phyloP scores from a whole-genome alignment of 2,888 invertebrate genomes.

The Bedellia somnulentella region DNA sequence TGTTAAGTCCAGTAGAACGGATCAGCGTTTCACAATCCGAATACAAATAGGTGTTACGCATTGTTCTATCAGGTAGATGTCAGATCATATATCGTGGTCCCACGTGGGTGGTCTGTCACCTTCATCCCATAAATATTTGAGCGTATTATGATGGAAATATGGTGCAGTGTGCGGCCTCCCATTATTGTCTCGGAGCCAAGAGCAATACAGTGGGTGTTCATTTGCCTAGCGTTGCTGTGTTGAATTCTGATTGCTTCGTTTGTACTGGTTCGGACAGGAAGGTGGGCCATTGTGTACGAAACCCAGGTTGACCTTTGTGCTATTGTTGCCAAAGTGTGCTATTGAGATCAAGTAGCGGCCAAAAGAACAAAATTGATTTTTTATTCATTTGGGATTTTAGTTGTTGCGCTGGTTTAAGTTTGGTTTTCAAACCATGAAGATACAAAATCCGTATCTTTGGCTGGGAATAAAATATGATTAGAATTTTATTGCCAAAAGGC shows the following conservation, averaged over 20 bases:
- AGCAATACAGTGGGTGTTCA: slow-evolving; percentile 25
- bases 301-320: slow-evolving; percentile 18
- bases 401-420: too few relatives aligned
- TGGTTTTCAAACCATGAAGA: too few relatives aligned
- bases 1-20: slow-evolving; percentile 6
- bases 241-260: slow-evolving; percentile 30
- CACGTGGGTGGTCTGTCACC: slow-evolving; percentile 44
- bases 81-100: slow-evolving; percentile 36
- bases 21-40: slow-evolving; percentile 19
- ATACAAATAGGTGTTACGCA: slow-evolving; percentile 25
- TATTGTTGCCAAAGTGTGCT: too few relatives aligned
- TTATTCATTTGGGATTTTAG: too few relatives aligned
- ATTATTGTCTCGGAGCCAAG: slow-evolving; percentile 37
- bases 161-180: slow-evolving; percentile 26
- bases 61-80: slow-evolving; percentile 49
- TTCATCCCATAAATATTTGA: slow-evolving; percentile 49
- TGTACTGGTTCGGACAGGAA: slow-evolving; percentile 24
- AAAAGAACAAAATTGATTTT: too few relatives aligned
- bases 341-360: too few relatives aligned
- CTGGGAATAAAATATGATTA: too few relatives aligned
- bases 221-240: slow-evolving; percentile 21
- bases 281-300: slow-evolving; percentile 16
- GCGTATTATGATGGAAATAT: slow-evolving; percentile 55
- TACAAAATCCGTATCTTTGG: too few relatives aligned
- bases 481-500: too few relatives aligned